phyloP scores from a whole-genome alignment of 92 coral and sea anemone genomes.

The Actinernus sp. region DNA sequence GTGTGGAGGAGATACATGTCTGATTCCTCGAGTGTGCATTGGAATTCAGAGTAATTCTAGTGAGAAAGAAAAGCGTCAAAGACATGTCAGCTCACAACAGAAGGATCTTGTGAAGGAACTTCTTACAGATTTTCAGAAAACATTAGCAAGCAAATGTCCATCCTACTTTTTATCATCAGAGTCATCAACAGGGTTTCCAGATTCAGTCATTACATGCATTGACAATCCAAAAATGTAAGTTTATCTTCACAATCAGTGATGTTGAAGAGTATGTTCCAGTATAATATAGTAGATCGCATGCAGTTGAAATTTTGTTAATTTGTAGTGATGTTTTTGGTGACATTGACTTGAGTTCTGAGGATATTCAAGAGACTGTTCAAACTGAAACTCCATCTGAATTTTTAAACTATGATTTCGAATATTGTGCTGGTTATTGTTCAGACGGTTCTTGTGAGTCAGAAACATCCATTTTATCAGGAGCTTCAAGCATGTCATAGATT shows the following conservation, averaged over 20 bases:
- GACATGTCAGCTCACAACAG: slow-evolving; percentile 10
- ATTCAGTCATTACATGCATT: slow-evolving; percentile 5
- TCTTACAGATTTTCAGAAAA: slow-evolving; percentile 30
- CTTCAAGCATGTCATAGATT: no score
- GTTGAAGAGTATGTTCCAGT: slow-evolving; percentile 40
- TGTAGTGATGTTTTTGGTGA: slow-evolving; percentile 50
- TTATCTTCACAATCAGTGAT: slow-evolving; percentile 22
- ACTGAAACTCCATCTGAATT: no score
- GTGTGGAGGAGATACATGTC: slow-evolving; percentile 6
- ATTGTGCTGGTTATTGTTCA: slow-evolving; percentile 16
- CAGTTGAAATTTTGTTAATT: slow-evolving; percentile 52
- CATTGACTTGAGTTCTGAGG: no score
- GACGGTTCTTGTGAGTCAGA: no score
- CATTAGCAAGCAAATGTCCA: slow-evolving; percentile 11
- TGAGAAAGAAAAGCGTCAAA: no score
- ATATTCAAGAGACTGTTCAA: no score
- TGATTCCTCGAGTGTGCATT: no score
- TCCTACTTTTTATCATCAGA: slow-evolving; percentile 32
- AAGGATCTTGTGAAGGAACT: slow-evolving; percentile 39
- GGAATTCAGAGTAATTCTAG: no score
- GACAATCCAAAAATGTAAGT: slow-evolving; percentile 17
- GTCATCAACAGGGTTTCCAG: slow-evolving; percentile 43
- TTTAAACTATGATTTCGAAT: slow-evolving; percentile 13
- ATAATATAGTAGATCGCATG: slow-evolving; percentile 35
- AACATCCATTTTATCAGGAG: no score